Evolutionary conservation across 1,140 invertebrate genomes (phyloP).

Genomic region (Zaprionus nigranus): DNA sequence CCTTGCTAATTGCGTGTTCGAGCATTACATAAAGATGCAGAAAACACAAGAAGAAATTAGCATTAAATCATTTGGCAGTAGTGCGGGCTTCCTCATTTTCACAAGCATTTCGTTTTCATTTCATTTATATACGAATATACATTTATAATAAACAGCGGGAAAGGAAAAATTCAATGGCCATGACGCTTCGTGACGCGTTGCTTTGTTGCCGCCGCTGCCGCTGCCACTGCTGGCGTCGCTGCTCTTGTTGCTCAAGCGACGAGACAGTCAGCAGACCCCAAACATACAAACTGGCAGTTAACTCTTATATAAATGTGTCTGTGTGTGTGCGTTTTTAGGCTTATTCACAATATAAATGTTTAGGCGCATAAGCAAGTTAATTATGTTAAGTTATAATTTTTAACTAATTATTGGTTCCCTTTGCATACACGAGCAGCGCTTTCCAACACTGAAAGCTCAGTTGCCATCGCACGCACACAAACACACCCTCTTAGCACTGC

Average conservation of each 20-base stretch:
- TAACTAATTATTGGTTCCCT: conserved; percentile 69
- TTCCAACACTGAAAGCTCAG: conserved; percentile 61
- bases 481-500: conserved; percentile 69
- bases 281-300: conserved; percentile 23
- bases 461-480: conserved; percentile 50
- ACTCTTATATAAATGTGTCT: conserved; percentile 1
- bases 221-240: conserved; percentile 43
- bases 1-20: conserved; percentile 36
- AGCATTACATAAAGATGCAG: conserved; percentile 45
- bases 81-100: conserved; percentile 53
- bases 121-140: conserved; percentile 53
- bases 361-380: conserved; percentile 57
- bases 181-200: conserved; percentile 76
- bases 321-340: neutral
- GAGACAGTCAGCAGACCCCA: conserved; percentile 66
- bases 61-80: conserved; percentile 41
- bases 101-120: conserved; percentile 63
- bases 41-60: conserved; percentile 39
- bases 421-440: conserved; percentile 35
- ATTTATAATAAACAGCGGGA: conserved; percentile 51
- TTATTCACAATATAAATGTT: conserved; percentile 52
- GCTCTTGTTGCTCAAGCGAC: conserved; percentile 58
- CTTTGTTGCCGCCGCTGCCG: neutral
- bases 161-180: conserved; percentile 83
- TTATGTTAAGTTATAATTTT: conserved; percentile 73